A percentile compares a stretch with the other conserved stretches of the same genome.
Conservation (phyloP, 2,113 vertebrate species). For the Pelmatolapia mariae region DNA sequence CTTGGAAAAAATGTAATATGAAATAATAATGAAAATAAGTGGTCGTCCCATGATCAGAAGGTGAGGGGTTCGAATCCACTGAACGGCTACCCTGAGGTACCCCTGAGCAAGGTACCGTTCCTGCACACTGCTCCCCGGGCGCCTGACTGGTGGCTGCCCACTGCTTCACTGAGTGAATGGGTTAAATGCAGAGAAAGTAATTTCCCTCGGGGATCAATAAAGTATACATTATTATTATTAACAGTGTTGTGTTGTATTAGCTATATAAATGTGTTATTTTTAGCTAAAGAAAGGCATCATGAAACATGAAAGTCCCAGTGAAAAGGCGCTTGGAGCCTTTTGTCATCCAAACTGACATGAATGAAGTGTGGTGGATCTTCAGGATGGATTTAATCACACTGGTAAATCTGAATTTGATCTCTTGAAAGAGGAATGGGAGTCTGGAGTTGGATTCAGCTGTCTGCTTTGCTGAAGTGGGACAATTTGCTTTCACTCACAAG, state of each 20-base stretch:
- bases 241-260: not conserved
- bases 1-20: not conserved
- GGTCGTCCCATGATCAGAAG: not conserved
- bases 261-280: not conserved
- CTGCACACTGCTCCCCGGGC: not conserved
- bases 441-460: not conserved
- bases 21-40: not conserved
- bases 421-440: not conserved
- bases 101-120: not conserved
- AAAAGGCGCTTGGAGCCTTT: not conserved
- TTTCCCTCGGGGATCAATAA: no score
- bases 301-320: not conserved
- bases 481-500: not conserved
- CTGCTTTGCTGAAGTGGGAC: not conserved
- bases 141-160: not conserved
- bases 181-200: not conserved
- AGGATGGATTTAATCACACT: not conserved
- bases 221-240: no score
- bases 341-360: not conserved
- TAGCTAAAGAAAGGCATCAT: not conserved
- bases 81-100: accelerated
- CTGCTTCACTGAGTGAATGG: not conserved
- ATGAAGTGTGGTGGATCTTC: not conserved
- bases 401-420: not conserved
- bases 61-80: not conserved